Evolutionary conservation across 2,888 invertebrate species (phyloP), one percentile per base, ranked within the genome.

Genomic region (Acanthopleura granulata): DNA sequence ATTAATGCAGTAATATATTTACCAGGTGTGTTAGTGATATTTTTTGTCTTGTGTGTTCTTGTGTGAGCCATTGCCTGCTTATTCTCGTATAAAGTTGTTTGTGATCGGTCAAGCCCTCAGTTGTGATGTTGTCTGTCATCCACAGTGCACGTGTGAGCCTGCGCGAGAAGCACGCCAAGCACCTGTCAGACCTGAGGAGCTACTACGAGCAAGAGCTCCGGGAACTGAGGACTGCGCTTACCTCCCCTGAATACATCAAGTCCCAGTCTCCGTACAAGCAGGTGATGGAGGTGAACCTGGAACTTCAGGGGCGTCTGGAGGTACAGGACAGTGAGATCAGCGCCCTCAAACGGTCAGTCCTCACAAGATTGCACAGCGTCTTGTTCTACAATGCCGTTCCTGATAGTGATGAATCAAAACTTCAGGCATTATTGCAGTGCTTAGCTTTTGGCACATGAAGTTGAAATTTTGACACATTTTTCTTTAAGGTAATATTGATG

Each of bases 191-290:
- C 76, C 82, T 88, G 18, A 78, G 85, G 27, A 81, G 84, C 15
- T 88, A 87, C 74, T 88, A 88, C 50, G 87, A 88, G 76, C 82
- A 85, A 49, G 87, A 88, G 76, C 66, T 88, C 30, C 78, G 80
- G 30, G 86, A 86, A 14, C 74, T 88, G 72, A 76, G 83, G n/a
- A 74, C 80, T 40, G 81, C 82, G 1, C 72, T 86, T 49, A 78
- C 79, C 0, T 76, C 80, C 11, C 61, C 75, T 22, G 81, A 81
- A n/a, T 76, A 76, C 51, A 75, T 78, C 1, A 76, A 76, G 57
- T 72, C 72, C 51, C 27, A 75, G 57, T 16, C 74, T 66, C 30
- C 78, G 78, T 61, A 72, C 72, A 3, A 76, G 78, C 74, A 76
- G 81, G 74, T 88, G 49, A 80, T 81, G 51, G 81, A 80, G 12